phyloP scores from a whole-genome alignment of 2,797 vertebrate genomes.

The Sebastes melanostomus region DNA sequence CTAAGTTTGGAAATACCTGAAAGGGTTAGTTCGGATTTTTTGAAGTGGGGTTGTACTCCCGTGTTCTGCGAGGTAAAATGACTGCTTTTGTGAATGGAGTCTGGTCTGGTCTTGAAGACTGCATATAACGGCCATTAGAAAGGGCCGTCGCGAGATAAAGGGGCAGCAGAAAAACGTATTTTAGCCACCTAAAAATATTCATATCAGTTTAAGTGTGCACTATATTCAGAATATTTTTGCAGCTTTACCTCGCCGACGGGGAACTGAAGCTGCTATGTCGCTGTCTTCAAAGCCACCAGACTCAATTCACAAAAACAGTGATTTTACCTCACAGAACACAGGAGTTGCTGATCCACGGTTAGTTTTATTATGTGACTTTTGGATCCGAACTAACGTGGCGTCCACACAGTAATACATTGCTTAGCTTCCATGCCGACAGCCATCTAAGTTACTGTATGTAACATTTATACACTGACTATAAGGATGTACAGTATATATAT shows the following conservation, averaged over 20 bases:
- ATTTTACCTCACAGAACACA: neutral
- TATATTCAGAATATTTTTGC: neutral
- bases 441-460: neutral
- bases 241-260: neutral
- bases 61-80: neutral
- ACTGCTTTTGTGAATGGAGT: neutral
- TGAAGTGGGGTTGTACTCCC: no score
- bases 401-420: no score
- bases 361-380: neutral
- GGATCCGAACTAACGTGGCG: neutral
- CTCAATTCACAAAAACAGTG: neutral
- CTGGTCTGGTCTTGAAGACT: neutral
- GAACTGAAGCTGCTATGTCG: accelerated
- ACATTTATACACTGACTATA: neutral
- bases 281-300: neutral
- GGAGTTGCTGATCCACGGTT: neutral
- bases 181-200: no score
- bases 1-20: no score
- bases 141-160: no score
- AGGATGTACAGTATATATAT: neutral
- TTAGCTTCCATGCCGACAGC: neutral
- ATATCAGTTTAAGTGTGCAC: neutral
- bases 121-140: no score
- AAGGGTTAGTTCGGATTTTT: no score
- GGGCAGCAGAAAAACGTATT: no score